Evolutionary conservation across 1,140 invertebrate genomes (phyloP).

Genomic region (Octopus bimaculoides): DNA sequence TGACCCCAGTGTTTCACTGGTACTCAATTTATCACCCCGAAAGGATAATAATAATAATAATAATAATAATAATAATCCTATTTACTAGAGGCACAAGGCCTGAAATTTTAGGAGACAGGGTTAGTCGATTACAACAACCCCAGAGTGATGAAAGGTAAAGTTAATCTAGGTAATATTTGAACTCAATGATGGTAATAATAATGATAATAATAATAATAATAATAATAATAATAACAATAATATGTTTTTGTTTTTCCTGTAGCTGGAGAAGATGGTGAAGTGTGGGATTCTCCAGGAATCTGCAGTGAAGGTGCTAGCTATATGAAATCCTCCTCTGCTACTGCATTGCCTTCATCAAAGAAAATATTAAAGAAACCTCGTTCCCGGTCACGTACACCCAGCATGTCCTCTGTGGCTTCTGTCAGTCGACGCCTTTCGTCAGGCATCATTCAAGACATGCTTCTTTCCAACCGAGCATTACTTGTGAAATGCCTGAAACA

Average conservation of each 20-base stretch:
- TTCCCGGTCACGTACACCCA: background rate
- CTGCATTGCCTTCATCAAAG: too few relatives aligned
- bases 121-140: too few relatives aligned
- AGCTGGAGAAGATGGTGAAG: constrained; percentile 7
- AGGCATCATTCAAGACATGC: constrained; percentile 46
- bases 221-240: background rate
- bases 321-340: background rate
- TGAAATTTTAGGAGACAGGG: too few relatives aligned
- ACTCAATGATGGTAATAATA: too few relatives aligned
- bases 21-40: too few relatives aligned
- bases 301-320: background rate
- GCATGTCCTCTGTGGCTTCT: background rate
- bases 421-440: constrained; percentile 8
- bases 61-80: too few relatives aligned
- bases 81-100: too few relatives aligned
- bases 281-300: background rate
- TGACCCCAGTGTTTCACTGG: too few relatives aligned
- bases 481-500: constrained; percentile 47
- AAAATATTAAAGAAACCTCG: background rate
- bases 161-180: too few relatives aligned
- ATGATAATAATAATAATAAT: too few relatives aligned
- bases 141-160: too few relatives aligned
- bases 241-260: background rate
- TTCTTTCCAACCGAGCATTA: constrained; percentile 42
- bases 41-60: too few relatives aligned